Base-by-base conservation (phyloP, 2,797 vertebrate species). In the Australoheros facetus region DNA sequence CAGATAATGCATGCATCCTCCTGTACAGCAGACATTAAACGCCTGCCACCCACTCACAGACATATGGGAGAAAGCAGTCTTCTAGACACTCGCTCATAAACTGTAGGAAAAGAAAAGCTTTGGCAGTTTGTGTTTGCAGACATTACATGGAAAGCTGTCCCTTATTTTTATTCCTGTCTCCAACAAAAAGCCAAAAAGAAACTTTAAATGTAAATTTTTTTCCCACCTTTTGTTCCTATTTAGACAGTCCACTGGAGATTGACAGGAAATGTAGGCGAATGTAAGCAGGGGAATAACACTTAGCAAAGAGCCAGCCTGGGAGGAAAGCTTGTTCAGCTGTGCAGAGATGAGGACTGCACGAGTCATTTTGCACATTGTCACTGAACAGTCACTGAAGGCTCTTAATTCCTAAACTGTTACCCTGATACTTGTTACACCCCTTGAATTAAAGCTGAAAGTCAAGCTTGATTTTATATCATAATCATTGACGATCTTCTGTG, bases 1-100 rank as follows among this genome's bases (percentile, higher is more conserved):
- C 7, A 51, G n/a, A 51, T 56, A 45, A 23, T 71, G 10, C 13
- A 54, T 54, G 4, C 23, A 28, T 74, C 37, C 3, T 17, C 23
- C 21, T 56, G 34, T n/a, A 53, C 45, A 28, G 59, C 62, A 77
- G 69, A 10, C 45, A 71, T 78, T 69, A 28, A 86, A 80, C 73
- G 19, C 5, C 81, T 91, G 90, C 91, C 90, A 79, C 85, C 91
- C 91, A 84, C 83, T 88, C 87, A 72, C 48, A 19, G 2, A 74
- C 17, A 51, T 30, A 69, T 69, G 42, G 42, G n/a, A 16, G 62
- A 66, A 28, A 3, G 14, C 45, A 48, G 42, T 69, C 10, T 69
- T 69, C 16, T 16, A 69, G 64, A 69, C 64, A 8, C 42, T 51
- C 28, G 0, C 26, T 69, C 26, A 30, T 51, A 0, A 66, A 48